A percentile compares a stretch with the other conserved stretches of the same genome.
Evolutionary conservation across 2,797 vertebrate species (phyloP).

Genomic region (Gambelia wislizenii): DNA sequence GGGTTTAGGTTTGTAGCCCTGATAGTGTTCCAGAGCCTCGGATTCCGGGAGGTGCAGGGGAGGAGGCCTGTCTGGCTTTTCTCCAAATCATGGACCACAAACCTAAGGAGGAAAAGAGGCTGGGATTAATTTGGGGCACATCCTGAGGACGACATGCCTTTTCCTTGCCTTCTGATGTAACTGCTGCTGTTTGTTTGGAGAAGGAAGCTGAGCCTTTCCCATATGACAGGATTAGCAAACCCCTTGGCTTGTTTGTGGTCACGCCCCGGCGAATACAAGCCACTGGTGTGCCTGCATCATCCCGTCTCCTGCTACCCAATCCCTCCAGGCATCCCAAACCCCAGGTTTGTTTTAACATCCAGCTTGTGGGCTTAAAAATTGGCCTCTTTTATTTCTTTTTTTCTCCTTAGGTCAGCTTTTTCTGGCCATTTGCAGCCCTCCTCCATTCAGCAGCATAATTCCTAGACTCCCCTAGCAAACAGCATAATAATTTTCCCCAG

Average conservation of each 20-base stretch:
- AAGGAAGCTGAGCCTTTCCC: neutral
- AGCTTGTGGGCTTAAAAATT: neutral
- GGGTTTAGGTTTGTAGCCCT: too few relatives aligned
- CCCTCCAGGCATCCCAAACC: neutral
- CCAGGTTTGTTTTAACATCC: neutral
- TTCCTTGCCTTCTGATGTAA: neutral
- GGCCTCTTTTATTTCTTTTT: neutral
- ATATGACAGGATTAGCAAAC: neutral
- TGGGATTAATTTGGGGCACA: neutral
- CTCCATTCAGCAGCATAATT: neutral
- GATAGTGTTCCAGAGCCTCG: too few relatives aligned
- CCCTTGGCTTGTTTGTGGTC: neutral
- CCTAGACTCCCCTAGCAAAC: neutral
- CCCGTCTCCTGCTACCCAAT: neutral
- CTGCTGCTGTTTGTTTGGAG: fast-evolving
- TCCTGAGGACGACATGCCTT: conserved; percentile 5
- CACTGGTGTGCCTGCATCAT: neutral
- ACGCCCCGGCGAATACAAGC: neutral
- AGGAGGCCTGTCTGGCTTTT: neutral
- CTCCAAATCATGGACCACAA: neutral
- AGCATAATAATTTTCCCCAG: conserved; percentile 25
- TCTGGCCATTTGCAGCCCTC: neutral
- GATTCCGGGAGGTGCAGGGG: neutral
- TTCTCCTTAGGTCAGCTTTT: conserved; percentile 2
- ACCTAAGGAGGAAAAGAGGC: neutral